phyloP scores from a whole-genome alignment of 2,888 invertebrate genomes.

The Synanthedon tipuliformis region DNA sequence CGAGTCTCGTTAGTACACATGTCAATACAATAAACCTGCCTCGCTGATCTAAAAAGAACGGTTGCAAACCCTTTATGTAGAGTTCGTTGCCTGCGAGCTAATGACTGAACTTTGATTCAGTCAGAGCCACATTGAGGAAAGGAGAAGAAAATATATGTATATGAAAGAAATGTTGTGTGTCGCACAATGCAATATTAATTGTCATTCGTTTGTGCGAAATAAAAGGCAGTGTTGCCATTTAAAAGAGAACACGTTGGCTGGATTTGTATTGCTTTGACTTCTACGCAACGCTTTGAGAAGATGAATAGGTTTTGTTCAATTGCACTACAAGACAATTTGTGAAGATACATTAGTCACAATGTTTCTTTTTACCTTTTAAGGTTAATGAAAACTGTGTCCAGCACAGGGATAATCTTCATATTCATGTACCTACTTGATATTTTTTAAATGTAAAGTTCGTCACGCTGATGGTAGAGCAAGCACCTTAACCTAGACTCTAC shows the following conservation, averaged over 20 bases:
- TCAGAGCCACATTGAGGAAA: slow-evolving; percentile 56
- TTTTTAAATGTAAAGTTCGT: no score
- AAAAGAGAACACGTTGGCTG: slow-evolving; percentile 20
- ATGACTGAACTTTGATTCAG: slow-evolving; percentile 54
- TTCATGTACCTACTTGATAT: no score
- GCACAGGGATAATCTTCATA: no score
- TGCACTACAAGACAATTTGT: slow-evolving; percentile 26
- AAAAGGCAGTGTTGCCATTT: slow-evolving; percentile 31
- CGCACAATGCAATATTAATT: slow-evolving; percentile 58
- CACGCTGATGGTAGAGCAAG: no score
- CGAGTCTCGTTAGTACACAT: slow-evolving; percentile 57
- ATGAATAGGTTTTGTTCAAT: slow-evolving; percentile 15
- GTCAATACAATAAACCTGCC: slow-evolving; percentile 51
- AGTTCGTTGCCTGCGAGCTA: slow-evolving; percentile 59
- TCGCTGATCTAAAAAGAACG: slow-evolving; percentile 47
- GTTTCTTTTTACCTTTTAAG: slow-evolving; percentile 5
- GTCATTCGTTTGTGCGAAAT: slow-evolving; percentile 57
- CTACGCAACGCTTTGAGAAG: slow-evolving; percentile 11
- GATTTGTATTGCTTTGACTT: slow-evolving; percentile 12
- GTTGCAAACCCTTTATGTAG: slow-evolving; percentile 54
- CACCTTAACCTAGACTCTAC: no score
- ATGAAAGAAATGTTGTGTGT: slow-evolving; percentile 33
- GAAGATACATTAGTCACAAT: slow-evolving; percentile 18
- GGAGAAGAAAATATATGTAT: slow-evolving; percentile 43
- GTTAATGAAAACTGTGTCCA: no score